Conservation (phyloP, 2,888 invertebrate species). For the Leptodirus hochenwartii region DNA sequence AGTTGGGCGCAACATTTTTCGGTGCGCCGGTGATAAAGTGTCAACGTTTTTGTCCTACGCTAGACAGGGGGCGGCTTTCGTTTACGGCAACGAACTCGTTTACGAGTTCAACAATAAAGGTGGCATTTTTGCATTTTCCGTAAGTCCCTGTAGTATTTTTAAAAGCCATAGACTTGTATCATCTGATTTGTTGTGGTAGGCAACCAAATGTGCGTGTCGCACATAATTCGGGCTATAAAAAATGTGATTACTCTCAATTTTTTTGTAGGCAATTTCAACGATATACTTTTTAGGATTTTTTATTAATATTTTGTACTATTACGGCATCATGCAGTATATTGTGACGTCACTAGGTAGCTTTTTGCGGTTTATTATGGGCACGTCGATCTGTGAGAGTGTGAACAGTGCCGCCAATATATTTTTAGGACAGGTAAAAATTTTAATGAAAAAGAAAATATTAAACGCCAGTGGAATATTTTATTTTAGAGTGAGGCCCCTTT, state of each 20-base stretch:
- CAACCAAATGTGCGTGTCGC: too few species aligned
- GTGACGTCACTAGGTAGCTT: conserved; percentile 64
- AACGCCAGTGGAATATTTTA: conserved; percentile 10
- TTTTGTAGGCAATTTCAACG: conserved; percentile 57
- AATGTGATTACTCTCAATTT: too few species aligned
- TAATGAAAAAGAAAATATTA: neutral
- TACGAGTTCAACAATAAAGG: too few species aligned
- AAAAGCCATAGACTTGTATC: conserved; percentile 2
- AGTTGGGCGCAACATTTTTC: conserved; percentile 51
- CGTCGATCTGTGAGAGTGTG: conserved; percentile 89
- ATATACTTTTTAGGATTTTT: conserved; percentile 89
- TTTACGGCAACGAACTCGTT: conserved; percentile 58
- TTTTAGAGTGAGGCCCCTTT: conserved; percentile 76
- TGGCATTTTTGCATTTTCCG: conserved; percentile 71
- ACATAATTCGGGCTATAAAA: too few species aligned
- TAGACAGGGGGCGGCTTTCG: conserved; percentile 62
- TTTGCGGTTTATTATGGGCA: conserved; percentile 53
- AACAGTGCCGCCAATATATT: conserved; percentile 89
- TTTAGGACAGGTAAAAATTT: conserved; percentile 60
- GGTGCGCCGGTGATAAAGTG: conserved; percentile 41
- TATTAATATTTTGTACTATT: conserved; percentile 75
- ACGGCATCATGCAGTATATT: conserved; percentile 75
- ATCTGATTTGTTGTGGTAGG: too few species aligned
- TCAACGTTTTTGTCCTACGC: conserved; percentile 65
- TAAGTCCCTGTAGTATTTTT: conserved; percentile 27